A percentile compares a stretch with the other conserved stretches of the same genome.
Evolutionary conservation across 2,113 vertebrate species (phyloP).

Genomic region (Pomatostomus ruficeps): DNA sequence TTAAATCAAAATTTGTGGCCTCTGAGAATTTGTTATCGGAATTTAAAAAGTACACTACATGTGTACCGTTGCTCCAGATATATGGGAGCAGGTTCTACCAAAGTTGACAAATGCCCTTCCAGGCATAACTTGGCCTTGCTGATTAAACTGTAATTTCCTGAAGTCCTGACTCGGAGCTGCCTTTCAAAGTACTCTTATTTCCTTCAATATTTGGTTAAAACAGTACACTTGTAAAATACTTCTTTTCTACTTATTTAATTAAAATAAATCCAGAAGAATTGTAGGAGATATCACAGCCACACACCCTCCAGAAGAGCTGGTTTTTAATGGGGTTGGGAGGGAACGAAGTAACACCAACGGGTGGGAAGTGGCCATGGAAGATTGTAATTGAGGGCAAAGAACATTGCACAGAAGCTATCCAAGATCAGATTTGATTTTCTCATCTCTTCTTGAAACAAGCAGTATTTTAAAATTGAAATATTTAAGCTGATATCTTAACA

Average conservation of each 20-base stretch:
- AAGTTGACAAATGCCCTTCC: background rate
- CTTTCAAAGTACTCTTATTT: background rate
- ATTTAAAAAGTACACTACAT: background rate
- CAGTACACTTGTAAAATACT: background rate
- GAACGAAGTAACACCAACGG: background rate
- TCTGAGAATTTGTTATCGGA: background rate
- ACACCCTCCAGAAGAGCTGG: background rate
- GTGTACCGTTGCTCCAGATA: background rate
- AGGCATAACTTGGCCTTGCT: background rate
- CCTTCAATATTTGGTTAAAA: background rate
- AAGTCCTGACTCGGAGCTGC: background rate
- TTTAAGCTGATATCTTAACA: background rate
- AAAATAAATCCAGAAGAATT: background rate
- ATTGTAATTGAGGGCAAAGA: background rate
- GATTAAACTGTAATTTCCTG: background rate
- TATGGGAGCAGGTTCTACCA: background rate
- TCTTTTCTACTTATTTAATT: background rate
- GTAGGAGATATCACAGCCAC: background rate
- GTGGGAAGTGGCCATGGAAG: background rate
- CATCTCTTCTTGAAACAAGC: background rate
- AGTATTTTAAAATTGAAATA: background rate
- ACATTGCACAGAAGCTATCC: background rate
- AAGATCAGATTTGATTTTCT: background rate
- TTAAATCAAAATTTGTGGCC: background rate
- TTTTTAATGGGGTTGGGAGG: background rate